Evolutionary conservation across 2,888 invertebrate species (phyloP).

Genomic region (Agrochola lychnidis): DNA sequence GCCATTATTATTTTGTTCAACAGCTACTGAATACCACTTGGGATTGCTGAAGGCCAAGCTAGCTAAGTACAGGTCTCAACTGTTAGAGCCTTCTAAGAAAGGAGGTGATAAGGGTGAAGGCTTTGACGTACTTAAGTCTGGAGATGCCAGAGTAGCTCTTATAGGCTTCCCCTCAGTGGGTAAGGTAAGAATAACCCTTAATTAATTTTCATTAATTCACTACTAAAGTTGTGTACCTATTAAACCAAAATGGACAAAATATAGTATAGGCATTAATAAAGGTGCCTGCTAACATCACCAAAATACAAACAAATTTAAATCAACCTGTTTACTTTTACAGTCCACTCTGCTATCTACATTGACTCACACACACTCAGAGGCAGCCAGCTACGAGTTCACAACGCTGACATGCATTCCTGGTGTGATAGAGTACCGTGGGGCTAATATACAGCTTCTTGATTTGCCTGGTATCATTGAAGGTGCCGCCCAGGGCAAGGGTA

Average conservation of each 20-base stretch:
- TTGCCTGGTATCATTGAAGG: conserved; percentile 99
- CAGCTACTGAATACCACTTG: conserved; percentile 99
- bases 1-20: conserved; percentile 2
- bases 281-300: neutral
- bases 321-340: conserved; percentile 82
- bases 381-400: conserved; percentile 99
- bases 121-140: conserved; percentile 99
- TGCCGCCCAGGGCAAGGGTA: conserved; percentile 97
- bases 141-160: conserved; percentile 99
- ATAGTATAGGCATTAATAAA: neutral
- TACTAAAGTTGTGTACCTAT: neutral
- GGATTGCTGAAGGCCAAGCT: conserved; percentile 99
- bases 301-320: neutral
- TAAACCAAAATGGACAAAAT: neutral
- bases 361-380: conserved; percentile 99
- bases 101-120: conserved; percentile 97
- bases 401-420: conserved; percentile 99
- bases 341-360: conserved; percentile 98
- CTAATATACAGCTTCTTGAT: conserved; percentile 99
- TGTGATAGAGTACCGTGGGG: conserved; percentile 99
- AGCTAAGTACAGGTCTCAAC: conserved; percentile 98
- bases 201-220: neutral
- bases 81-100: conserved; percentile 98
- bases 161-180: conserved; percentile 99
- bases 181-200: conserved; percentile 91